Percentiles rank a stretch among this genome's conserved stretches.
phyloP scores from a whole-genome alignment of 2,113 vertebrate species.

The Puffinus mauretanicus region DNA sequence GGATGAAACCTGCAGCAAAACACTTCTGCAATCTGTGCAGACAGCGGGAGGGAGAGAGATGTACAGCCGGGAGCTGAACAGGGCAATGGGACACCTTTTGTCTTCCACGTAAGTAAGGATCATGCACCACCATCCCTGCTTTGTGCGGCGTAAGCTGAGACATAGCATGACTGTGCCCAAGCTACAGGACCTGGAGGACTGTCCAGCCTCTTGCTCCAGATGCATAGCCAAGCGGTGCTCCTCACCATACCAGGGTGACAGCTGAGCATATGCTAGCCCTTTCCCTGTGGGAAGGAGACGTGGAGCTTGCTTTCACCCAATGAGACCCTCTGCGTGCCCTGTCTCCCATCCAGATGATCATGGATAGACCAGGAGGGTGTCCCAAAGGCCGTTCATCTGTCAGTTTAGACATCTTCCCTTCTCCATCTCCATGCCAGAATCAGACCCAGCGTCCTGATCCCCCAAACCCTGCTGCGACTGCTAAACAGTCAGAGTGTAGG shows the following conservation, averaged over 20 bases:
- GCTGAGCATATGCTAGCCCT: not conserved
- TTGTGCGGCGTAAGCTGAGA: not conserved
- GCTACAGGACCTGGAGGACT: not conserved
- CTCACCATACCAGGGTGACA: not conserved
- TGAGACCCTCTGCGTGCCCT: not conserved
- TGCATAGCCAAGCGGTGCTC: rapidly evolving
- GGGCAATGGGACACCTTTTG: not conserved
- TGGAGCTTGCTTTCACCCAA: not conserved
- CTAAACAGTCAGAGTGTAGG: not conserved
- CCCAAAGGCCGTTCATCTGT: not conserved
- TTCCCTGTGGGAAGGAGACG: not conserved
- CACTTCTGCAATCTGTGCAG: not conserved
- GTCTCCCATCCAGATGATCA: not conserved
- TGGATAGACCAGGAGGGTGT: not conserved
- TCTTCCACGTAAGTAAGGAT: not conserved
- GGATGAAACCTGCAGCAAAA: not conserved
- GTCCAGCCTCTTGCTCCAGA: not conserved
- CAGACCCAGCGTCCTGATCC: not conserved
- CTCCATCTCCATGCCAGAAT: not conserved
- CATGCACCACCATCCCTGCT: not conserved
- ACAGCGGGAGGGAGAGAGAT: not conserved
- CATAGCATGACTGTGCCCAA: not conserved
- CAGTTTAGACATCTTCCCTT: not conserved
- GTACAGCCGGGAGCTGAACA: not conserved
- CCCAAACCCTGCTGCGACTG: not conserved